Conservation (phyloP, 2,113 vertebrate species). For the Narcine bancroftii region DNA sequence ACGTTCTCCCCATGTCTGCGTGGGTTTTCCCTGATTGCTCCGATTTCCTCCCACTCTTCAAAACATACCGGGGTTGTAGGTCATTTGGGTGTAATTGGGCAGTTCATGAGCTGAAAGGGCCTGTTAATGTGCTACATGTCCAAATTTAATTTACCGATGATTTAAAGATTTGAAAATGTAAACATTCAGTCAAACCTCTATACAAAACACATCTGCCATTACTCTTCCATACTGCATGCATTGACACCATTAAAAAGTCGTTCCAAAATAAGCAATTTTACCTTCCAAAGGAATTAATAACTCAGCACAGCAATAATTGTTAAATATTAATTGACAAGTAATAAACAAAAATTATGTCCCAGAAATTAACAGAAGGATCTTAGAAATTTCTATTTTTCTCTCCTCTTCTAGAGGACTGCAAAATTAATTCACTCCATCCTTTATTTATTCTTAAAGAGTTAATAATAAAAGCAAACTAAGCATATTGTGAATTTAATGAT, state of each 20-base stretch:
- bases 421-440: not conserved
- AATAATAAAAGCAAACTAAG: slow-evolving; percentile 1
- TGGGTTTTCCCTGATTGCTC: no score
- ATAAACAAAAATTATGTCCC: not conserved
- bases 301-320: not conserved
- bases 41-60: no score
- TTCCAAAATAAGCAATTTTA: not conserved
- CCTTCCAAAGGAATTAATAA: not conserved
- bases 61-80: no score
- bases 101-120: no score
- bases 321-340: not conserved
- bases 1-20: no score
- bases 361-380: not conserved
- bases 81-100: no score
- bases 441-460: not conserved
- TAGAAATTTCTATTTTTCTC: not conserved
- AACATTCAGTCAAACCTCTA: not conserved
- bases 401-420: not conserved
- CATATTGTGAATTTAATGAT: slow-evolving; percentile 14
- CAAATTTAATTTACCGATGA: no score
- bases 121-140: no score
- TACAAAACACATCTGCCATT: not conserved
- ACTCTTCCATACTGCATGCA: not conserved
- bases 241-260: not conserved
- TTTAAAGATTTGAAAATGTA: no score